A percentile compares a stretch with the other conserved stretches of the same genome.
Evolutionary conservation across 37 sponge, comb jelly and placozoan genomes (phyloP).

Genomic region (Halichondria panicea): DNA sequence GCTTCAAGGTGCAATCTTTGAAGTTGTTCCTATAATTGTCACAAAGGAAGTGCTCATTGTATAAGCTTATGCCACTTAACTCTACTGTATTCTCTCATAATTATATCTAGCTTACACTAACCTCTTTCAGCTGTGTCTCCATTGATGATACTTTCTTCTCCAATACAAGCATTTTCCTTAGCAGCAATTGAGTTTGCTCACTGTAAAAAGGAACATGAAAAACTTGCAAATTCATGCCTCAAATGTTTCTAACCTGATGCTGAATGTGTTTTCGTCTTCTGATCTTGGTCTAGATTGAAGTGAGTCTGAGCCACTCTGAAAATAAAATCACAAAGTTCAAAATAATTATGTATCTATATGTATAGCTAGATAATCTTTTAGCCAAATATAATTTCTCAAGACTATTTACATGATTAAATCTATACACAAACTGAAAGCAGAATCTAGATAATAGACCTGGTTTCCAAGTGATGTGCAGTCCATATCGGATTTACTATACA

Average conservation of each 20-base stretch:
- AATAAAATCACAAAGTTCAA: no score
- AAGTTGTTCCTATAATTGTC: slow-evolving; percentile 37
- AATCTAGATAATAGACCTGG: no score
- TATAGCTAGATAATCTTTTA: no score
- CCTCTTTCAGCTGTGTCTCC: slow-evolving; percentile 42
- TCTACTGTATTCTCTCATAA: neutral
- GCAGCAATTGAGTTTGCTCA: slow-evolving; percentile 33
- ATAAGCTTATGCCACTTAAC: neutral
- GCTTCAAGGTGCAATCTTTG: slow-evolving; percentile 55
- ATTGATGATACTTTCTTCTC: slow-evolving; percentile 57
- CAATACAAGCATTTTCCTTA: slow-evolving; percentile 44
- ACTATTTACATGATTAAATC: no score
- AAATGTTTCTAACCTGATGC: neutral
- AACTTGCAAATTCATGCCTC: neutral
- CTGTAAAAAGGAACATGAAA: neutral
- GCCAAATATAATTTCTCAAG: no score
- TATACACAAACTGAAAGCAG: no score
- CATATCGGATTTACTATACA: neutral
- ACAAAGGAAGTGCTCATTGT: neutral
- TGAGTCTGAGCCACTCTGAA: no score
- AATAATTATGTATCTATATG: no score
- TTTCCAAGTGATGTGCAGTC: no score
- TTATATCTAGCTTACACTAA: slow-evolving; percentile 12
- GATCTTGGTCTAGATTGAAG: no score
- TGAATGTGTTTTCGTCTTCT: no score